Evolutionary conservation across 2,888 invertebrate species (phyloP).

Genomic region (Junonia oenone): DNA sequence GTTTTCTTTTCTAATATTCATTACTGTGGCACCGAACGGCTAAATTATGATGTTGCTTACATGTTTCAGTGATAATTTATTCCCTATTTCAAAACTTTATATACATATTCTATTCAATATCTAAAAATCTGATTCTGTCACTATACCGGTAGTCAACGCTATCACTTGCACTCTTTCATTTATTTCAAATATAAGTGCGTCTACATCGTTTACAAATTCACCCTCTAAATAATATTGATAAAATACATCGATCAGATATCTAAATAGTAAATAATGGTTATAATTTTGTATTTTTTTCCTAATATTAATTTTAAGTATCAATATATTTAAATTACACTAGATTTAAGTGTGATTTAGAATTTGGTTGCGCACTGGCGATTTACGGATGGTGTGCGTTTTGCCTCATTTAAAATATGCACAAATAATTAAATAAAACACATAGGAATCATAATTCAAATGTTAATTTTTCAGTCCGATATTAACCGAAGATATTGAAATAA

Average conservation of each 20-base stretch:
- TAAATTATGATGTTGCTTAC: conserved; percentile 2
- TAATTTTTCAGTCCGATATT: too few species aligned
- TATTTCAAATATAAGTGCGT: background rate
- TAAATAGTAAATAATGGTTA: conserved; percentile 41
- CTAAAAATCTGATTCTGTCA: background rate
- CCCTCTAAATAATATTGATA: conserved; percentile 5
- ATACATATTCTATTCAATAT: background rate
- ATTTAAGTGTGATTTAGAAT: conserved; percentile 73
- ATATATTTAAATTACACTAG: conserved; percentile 48
- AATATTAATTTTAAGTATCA: conserved; percentile 51
- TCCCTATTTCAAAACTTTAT: background rate
- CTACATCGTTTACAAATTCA: conserved; percentile 6
- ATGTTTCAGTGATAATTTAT: background rate
- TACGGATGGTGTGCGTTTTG: conserved; percentile 40
- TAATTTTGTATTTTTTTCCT: conserved; percentile 38
- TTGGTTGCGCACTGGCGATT: conserved; percentile 62
- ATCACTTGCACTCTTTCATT: conserved; percentile 1
- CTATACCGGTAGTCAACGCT: background rate
- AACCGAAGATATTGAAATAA: too few species aligned
- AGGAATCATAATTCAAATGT: background rate
- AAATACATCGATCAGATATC: conserved; percentile 33
- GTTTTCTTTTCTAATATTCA: background rate
- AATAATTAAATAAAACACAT: background rate
- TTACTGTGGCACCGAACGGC: background rate
- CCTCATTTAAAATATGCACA: background rate